Base-by-base conservation (phyloP, 2,797 vertebrate species). In the Tamandua tetradactyla region DNA sequence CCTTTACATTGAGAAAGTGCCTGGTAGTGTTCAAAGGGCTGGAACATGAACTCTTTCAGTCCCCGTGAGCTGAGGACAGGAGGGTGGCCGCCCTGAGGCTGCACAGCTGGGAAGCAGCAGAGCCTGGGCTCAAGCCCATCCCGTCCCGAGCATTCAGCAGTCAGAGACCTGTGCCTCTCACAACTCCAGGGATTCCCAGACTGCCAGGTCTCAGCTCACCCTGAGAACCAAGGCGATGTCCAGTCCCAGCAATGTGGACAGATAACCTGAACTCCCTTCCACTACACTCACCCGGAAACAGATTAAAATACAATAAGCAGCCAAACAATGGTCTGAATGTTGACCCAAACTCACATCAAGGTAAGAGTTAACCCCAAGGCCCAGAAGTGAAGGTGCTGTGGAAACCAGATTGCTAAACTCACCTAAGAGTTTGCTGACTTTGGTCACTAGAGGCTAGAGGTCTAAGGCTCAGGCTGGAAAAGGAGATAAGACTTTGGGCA, bases 201-300 rank as follows among this genome's bases (percentile, higher is more conserved):
- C 62, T 6, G 18, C 55, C 20, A 5, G 55, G 55, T 5, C 20
- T 22, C 55, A 55, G 17, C 49, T 52, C 49, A 18, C 14, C 20
- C 55, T 23, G 55, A 55, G 44, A 42, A 30, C 15, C 13, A 52
- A 40, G 59, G 40, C 49, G 80, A 40, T 55, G n/a, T 44, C 44
- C 25, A 25, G 32, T 25, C 12, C 23, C 4, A 40, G 69, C 8
- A 13, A 32, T 5, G 3, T 0, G 2, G 8, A 35, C 23, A 23
- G 35, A 57, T 1, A 69, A 35, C 23, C 52, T 8, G 30, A 9
- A 22, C 2, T 9, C 11, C 10, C 27, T 66, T 23, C 66, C 14
- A 25, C 25, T 0, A 3, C 13, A 9, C n/a, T n/a, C 22, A 30
- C 61, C 27, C 40, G 9, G 32, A 40, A 79, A 57, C 0, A 2